phyloP scores from a whole-genome alignment of 2,797 vertebrate genomes.

The Hybognathus amarus region DNA sequence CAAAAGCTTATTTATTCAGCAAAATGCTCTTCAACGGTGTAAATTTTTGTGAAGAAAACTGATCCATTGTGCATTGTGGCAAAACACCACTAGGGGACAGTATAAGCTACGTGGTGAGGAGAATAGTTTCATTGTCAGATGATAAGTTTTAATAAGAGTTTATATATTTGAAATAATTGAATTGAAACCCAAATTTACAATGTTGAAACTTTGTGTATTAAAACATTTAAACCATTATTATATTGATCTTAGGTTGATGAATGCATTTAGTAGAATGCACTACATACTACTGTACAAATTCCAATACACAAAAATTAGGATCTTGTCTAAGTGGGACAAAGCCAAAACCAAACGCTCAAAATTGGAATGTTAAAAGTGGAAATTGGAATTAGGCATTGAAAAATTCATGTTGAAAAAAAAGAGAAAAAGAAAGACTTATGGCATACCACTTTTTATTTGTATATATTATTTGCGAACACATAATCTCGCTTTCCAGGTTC shows the following conservation, averaged over 20 bases:
- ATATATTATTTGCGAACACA: not conserved
- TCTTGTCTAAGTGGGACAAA: not conserved
- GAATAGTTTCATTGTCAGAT: not conserved
- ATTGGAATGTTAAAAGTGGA: not conserved
- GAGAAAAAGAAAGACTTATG: not conserved
- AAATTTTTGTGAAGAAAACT: not conserved
- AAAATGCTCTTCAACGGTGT: not conserved
- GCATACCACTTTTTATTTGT: not conserved
- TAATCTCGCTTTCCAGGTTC: not conserved
- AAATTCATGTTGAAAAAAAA: not conserved
- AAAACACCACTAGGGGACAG: conserved; percentile 50
- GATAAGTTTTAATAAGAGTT: not conserved
- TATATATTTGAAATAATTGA: not conserved
- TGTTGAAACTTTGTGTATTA: not conserved
- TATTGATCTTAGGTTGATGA: not conserved
- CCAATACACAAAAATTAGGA: not conserved
- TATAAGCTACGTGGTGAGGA: not conserved
- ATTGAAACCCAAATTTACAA: not conserved
- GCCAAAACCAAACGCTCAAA: not conserved
- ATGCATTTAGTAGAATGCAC: not conserved
- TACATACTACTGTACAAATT: not conserved
- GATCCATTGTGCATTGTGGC: not conserved
- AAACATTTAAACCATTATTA: not conserved
- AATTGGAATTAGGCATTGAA: not conserved
- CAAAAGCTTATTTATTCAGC: not conserved